Base-by-base conservation (phyloP, 2,888 invertebrate genomes). In the Abrostola tripartita region DNA sequence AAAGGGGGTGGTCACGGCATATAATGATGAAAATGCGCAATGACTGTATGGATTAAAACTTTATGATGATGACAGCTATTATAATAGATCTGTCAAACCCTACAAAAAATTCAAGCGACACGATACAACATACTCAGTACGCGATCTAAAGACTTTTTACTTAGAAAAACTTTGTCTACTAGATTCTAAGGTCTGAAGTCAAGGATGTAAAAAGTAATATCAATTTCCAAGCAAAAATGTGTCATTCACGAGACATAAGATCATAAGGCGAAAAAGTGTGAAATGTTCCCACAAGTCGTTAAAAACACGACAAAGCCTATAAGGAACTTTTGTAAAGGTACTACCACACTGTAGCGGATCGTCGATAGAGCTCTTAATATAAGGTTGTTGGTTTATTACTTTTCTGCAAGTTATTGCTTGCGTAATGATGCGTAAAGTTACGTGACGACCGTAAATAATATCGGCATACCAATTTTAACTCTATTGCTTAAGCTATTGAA, bases 341-440 rank as follows among this genome's bases (percentile, higher is more conserved):
- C 47, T 8, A 40, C 47, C 52, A 35, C 53, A 59, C 71, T 52
- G 50, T 64, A 44, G 37, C 74, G 52, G 57, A 59, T 61, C 62
- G 71, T 67, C 77, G 76, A 81, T 77, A 69, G 59, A 73, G 61
- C 76, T 74, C 79, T 72, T 79, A 76, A 78, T 80, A 74, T 77
- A 81, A 68, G 73, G 67, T 62, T 74, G 73, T 77, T 81, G 84
- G 78, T 83, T 86, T 86, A 87, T 86, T 83, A 81, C 81, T 80
- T 79, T 74, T 78, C 86, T 87, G 87, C 83, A 85, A 86, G 84
- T 87, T 86, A 87, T 85, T 74, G 83, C 81, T 68, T 66, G 61
- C 71, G 86, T 85, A 87, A 85, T 88, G 86, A 87, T 64, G 82
- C 86, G 85, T 83, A 81, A 85, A 85, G 79, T 81, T 80, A 78